Evolutionary conservation across 2,888 invertebrate genomes (phyloP), one percentile per base, ranked within the genome.

Genomic region (Synergus laeviventris): DNA sequence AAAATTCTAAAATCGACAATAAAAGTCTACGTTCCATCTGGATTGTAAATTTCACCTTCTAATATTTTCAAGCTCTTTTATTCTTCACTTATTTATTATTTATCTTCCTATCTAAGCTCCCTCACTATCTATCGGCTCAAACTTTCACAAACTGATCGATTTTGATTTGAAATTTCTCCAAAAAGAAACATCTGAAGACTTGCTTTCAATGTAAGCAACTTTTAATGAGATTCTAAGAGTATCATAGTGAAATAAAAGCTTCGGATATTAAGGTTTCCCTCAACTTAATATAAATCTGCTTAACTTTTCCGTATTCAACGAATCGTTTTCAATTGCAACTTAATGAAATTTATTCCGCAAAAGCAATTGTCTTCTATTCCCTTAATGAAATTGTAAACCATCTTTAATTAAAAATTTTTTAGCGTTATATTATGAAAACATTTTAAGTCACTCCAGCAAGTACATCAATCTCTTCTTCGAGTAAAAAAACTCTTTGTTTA

Each of bases 171-270:
- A 49, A n/a, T 42, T 42, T 8, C n/a, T 49, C n/a, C n/a, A 49
- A 49, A 49, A n/a, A 62, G 18, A 62, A 62, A 38, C 8, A 38
- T 16, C 18, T 9, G 5, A 49, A n/a, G 49, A 49, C 49, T 62
- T 38, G 62, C 12, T 14, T 38, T 38, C n/a, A 7, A 62, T 38
- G n/a, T 7, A 62, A 62, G 36, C 36, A 61, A 61, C 61, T 62
- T 62, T 62, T 62, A 62, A 61, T 61, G 38, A 62, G 39, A 16
- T 38, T 38, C 38, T 62, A 62, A 62, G 62, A n/a, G 36, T 7
- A 38, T 49, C 5, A 18, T 39, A 8, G 0, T 38, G 62, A 62
- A 39, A 39, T 62, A 39, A 39, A 62, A 62, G 38, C 18, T 62
- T 62, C 16, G 16, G 1, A 5, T 39, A 62, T 62, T 39, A 61